These are phyloP conservation scores for Furcifer pardalis DNA, from an alignment of 2,797 vertebrate species.

Conservation along the genomic window DNA sequence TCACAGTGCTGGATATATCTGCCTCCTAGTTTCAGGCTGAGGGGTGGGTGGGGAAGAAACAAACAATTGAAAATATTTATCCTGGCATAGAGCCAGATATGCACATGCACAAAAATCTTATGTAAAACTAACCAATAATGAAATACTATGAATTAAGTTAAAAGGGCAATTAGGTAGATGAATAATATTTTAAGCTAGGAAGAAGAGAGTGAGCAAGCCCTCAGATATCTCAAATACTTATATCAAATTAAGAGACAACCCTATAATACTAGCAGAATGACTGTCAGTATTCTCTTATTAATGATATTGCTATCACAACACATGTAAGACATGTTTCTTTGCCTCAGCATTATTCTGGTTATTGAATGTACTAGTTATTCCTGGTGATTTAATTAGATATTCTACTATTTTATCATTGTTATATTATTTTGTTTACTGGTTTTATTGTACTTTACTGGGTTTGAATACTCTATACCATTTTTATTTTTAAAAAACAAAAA, in stretches of 20 bases:
- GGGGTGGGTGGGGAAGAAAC: conserved; percentile 46
- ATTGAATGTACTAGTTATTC: neutral
- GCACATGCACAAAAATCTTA: conserved; percentile 35
- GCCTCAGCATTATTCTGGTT: neutral
- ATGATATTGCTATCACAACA: neutral
- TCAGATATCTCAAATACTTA: neutral
- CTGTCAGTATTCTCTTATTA: conserved; percentile 18
- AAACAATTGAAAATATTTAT: conserved; percentile 62
- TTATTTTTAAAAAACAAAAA: neutral
- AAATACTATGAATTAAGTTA: conserved; percentile 35
- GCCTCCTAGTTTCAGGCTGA: conserved; percentile 52
- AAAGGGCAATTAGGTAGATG: conserved; percentile 55
- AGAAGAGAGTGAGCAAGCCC: neutral
- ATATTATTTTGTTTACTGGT: neutral
- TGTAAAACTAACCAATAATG: conserved; percentile 35
- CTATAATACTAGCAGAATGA: neutral
- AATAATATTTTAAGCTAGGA: conserved; percentile 41
- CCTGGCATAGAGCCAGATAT: conserved; percentile 59
- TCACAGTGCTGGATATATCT: conserved; percentile 53
- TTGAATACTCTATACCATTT: neutral
- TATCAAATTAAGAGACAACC: conserved; percentile 15
- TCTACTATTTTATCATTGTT: neutral
- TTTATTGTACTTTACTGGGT: neutral
- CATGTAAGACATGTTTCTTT: neutral
- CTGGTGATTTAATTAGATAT: neutral